These are phyloP conservation scores for Archilochus colubris DNA, from an alignment of 2,113 vertebrate genomes.

Conservation along the genomic window DNA sequence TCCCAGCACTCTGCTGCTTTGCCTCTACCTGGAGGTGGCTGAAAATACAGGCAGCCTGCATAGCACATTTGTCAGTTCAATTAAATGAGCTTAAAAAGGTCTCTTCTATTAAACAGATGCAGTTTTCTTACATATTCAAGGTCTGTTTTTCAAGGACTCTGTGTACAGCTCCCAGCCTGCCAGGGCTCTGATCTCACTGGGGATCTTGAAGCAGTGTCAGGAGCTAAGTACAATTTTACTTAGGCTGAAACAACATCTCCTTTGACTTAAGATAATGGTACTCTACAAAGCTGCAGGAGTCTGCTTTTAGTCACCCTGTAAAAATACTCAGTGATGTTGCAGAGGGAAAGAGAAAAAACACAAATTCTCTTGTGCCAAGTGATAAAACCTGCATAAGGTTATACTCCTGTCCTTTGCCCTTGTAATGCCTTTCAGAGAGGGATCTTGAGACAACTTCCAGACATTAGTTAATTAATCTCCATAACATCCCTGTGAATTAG, in stretches of 20 bases:
- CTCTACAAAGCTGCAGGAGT: not conserved
- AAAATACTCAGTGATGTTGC: not conserved
- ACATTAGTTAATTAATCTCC: constrained; percentile 68
- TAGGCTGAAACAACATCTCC: not conserved
- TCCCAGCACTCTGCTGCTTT: not conserved
- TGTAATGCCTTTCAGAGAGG: constrained; percentile 55
- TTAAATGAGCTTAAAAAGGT: not conserved
- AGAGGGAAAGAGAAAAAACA: not conserved
- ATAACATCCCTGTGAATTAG: constrained; percentile 65
- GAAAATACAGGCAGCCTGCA: not conserved
- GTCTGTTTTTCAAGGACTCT: not conserved
- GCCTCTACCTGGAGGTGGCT: not conserved
- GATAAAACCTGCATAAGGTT: constrained; percentile 44
- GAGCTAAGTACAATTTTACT: not conserved
- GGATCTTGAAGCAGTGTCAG: not conserved
- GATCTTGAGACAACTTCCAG: constrained; percentile 58
- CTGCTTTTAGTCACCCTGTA: not conserved
- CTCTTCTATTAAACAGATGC: not conserved
- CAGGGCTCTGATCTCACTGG: not conserved
- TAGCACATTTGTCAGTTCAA: not conserved
- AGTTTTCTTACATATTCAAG: not conserved
- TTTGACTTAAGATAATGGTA: not conserved
- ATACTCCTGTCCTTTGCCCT: constrained; percentile 22
- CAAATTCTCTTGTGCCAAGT: not conserved
- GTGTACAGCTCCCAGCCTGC: not conserved